Conservation (phyloP, 2,888 invertebrate species). For the Protonemura montana region DNA sequence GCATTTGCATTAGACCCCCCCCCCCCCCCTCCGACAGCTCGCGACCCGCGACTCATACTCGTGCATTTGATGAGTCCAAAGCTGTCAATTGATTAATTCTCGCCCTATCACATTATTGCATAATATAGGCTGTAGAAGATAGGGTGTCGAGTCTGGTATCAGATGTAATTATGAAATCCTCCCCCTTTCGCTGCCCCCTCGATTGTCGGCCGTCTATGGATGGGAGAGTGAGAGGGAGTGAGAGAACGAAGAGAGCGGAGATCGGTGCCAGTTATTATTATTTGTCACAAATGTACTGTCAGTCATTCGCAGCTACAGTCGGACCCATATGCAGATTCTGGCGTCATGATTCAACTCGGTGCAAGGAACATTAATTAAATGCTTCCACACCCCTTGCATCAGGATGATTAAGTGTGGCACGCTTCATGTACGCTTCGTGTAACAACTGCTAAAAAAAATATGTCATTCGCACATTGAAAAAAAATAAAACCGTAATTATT, state of each 20-base stretch:
- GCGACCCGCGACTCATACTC: background rate
- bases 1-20: slow-evolving; percentile 14
- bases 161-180: background rate
- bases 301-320: slow-evolving; percentile 13
- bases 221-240: background rate
- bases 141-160: background rate
- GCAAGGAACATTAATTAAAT: slow-evolving; percentile 12
- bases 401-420: background rate
- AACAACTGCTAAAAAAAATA: background rate
- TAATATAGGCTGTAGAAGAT: background rate
- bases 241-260: background rate
- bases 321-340: slow-evolving; percentile 26
- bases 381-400: background rate
- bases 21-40: background rate
- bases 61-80: background rate
- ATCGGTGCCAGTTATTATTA: slow-evolving; percentile 31
- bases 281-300: slow-evolving; percentile 33
- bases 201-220: background rate
- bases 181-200: slow-evolving; percentile 25
- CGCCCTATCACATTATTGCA: slow-evolving; percentile 43
- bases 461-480: background rate
- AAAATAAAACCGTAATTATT: background rate
- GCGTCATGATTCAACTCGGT: background rate
- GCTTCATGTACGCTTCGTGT: background rate
- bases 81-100: slow-evolving; percentile 47